Base-by-base conservation (phyloP, 2,113 vertebrate genomes). In the Lipotes vexillifer region DNA sequence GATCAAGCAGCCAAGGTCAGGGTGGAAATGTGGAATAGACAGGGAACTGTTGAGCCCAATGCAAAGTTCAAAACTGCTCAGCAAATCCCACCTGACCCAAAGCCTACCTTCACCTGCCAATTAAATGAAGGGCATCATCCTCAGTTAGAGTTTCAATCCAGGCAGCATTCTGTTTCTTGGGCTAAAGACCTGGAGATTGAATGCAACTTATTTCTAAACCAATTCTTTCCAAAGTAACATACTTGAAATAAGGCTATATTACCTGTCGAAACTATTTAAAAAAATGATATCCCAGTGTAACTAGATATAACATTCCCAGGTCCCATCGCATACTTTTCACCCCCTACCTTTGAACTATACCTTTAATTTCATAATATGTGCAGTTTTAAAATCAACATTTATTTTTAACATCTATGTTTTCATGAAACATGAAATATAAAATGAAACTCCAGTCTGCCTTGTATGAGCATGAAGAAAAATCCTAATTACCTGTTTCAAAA, bases 401-500 rank as follows among this genome's bases (percentile, higher is more conserved):
- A 98, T 98, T 99, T 99, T 98, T 98, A 98, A 98, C 98, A 99
- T 95, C 97, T 98, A 98, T 98, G 98, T 98, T 99, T 98, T 98
- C 98, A 98, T 98, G 98, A 98, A 99, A 98, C 98, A 98, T 98
- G 98, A 99, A 98, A 98, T 98, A 98, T 98, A 98, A 98, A 98
- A 98, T 0, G 98, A 98, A 98, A 98, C 97, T 98, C 95, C 97
- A 98, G 98, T 98, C 98, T 98, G 96, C 98, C 97, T 98, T 94
- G 97, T 98, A 98, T 97, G 97, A 98, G 98, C 98, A 98, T 72
- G 98, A 98, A 98, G 97, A 98, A 98, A 99, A 99, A 98, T 98
- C 98, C 98, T 99, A 99, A 99, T 99, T 99, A 98, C 98, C 98
- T 98, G 98, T 98, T 99, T 98, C 98, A 98, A 98, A 99, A 98